Evolutionary conservation across 2,797 vertebrate species (phyloP), one percentile per base, ranked within the genome.

Genomic region (Brachyalestes nurse): DNA sequence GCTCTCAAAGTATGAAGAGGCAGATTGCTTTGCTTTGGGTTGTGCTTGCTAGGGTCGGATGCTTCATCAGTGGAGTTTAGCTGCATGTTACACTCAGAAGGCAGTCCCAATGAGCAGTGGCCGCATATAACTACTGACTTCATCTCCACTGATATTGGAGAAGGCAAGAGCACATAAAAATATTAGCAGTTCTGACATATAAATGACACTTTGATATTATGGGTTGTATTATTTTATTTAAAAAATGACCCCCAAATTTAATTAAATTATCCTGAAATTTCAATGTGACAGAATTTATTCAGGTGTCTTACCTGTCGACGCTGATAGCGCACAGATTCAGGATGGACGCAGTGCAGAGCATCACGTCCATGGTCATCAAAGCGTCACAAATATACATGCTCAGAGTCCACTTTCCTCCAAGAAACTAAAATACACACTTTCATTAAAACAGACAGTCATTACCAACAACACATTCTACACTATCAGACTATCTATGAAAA

Each of bases 361-460:
- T 91, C 55, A 91, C 90, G 12, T 91, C 90, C 89, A 91, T 91
- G n/a, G 90, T 88, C 90, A 91, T 90, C 75, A 90, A 84, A 14
- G 88, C 89, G 64, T 92, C 91, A 73, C 91, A 92, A 79, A 92
- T 84, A 72, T 86, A 85, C 23, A 84, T 90, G 85, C 87, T 91
- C 61, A 92, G 86, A 1, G 89, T 91, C 91, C 91, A 92, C 17
- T 89, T 86, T 61, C 91, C 91, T 4, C 91, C 91, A 21, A 91
- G 85, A 57, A 92, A 92, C 91, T 92, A 72, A 67, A 83, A 77
- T 23, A 82, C 23, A 78, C 57, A 64, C n/a, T n/a, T n/a, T n/a
- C n/a, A n/a, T n/a, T n/a, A n/a, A 64, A 12, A 65, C 17, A 65
- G 4, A 66, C 21, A 75, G 40, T 17, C 21, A 28, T 47, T 55